Base-by-base conservation (phyloP, 2,113 vertebrate genomes). In the Stegastes partitus region DNA sequence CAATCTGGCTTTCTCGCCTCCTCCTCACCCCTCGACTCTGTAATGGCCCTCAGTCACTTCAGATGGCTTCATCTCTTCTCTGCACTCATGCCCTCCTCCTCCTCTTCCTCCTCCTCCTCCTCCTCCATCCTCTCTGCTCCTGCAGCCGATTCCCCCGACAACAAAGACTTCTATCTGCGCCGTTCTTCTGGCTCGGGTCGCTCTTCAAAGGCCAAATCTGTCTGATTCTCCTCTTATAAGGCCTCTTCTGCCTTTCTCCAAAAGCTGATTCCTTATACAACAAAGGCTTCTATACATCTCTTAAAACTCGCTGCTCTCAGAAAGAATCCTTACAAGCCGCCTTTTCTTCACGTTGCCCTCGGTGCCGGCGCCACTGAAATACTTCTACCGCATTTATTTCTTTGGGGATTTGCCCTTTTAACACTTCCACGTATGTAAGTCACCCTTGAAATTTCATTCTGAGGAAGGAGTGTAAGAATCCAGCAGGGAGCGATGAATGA, bases 171-270 rank as follows among this genome's bases (percentile, higher is more conserved):
- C 65, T 58, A 49, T 15, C 75, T 70, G 1, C 31, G 1, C 62
- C 10, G 25, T 37, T 66, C 67, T 1, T 21, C 63, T 61, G 53
- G 23, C 59, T 70, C 56, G 50, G 45, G 71, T 31, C 2, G 19
- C 81, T 81, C 53, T 76, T 78, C 74, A 83, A 80, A 82, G 50
- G 49, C 72, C 59, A 75, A 59, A 70, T 77, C 75, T 67, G 72
- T 84, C 54, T 74, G 51, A 82, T 71, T 82, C 28, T 11, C 2
- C 54, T 62, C 22, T 34, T 45, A 57, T 31, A 7, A 39, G 66
- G 45, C 66, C 82, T 69, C 66, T 64, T 34, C 69, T 31, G 69
- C 62, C 54, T 74, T 39, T 26, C 62, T 72, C 39, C 54, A 61
- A 45, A 53, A 34, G 50, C 64, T 22, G 1, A 73, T 79, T 83